Base-by-base conservation (phyloP, 2,888 invertebrate genomes). In the Xylota segnis region DNA sequence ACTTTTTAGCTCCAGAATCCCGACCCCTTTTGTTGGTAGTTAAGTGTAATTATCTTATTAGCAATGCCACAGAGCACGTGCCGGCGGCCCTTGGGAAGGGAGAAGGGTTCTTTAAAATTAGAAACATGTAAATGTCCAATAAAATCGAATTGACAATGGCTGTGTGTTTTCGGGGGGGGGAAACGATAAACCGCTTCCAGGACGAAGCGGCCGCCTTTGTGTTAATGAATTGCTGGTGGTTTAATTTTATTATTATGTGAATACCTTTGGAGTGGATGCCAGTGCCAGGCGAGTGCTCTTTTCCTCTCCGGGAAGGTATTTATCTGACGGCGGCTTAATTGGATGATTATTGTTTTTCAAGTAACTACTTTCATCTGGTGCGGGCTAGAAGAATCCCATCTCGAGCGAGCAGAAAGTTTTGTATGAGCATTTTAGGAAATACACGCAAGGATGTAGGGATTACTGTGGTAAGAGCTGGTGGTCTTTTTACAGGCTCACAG, bases 11-110 rank as follows among this genome's bases (percentile, higher is more conserved):
- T 50, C 47, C 3, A 18, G 7, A 18, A n/a, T 6, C 37, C 5
- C n/a, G 59, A 27, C 34, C 16, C 29, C 47, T 16, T n/a, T 37
- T 29, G n/a, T 9, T 12, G 10, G 45, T 32, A 32, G 56, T 59
- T 7, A 61, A 37, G n/a, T 63, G n/a, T 72, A 61, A 52, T 74
- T 74, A 52, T 52, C 58, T 61, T 72, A 72, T 72, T 71, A 71
- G 58, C 45, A 37, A 34, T 43, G 18, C 5, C 61, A 12, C 58
- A 10, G 18, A 50, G 50, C 50, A 50, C 23, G 50, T 50, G 50
- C 18, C 4, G 50, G 50, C 4, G 50, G 50, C 18, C 10, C 23
- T 50, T 23, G 9, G 2, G 47, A 47, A 10, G 9, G 9, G 12
- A 7, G 12, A 12, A 14, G 12, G 61, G 43, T 16, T 5, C 45